Evolutionary conservation across 2,797 vertebrate species (phyloP).

Genomic region (Trichosurus vulpecula): DNA sequence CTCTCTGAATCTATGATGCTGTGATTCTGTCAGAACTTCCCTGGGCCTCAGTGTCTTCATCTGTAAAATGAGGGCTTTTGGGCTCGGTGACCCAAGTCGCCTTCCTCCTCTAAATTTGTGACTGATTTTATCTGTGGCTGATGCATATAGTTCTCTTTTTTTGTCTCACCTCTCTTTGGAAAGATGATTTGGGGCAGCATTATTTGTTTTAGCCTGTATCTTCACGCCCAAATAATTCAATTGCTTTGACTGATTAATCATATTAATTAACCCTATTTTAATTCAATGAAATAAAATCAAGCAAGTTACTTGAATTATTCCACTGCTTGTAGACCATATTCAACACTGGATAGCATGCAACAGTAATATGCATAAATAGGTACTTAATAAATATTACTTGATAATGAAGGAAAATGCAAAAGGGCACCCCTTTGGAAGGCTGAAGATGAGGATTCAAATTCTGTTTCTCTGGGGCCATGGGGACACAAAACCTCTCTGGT

Average conservation of each 20-base stretch:
- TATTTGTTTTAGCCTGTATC: conserved; percentile 17
- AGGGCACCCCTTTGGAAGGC: not conserved
- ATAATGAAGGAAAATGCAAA: not conserved
- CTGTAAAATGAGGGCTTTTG: not conserved
- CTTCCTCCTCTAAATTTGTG: not conserved
- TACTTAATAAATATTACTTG: not conserved
- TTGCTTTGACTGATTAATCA: conserved; percentile 19
- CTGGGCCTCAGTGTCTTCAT: not conserved
- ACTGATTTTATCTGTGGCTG: conserved; percentile 22
- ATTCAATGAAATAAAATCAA: conserved; percentile 32
- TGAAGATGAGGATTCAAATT: not conserved
- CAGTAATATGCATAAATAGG: too few relatives aligned
- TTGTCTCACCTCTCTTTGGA: conserved; percentile 4
- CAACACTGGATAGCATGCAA: not conserved
- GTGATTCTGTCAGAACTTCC: not conserved
- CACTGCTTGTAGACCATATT: not conserved
- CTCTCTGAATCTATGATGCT: not conserved
- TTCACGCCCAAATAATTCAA: conserved; percentile 27
- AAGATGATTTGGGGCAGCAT: conserved; percentile 19
- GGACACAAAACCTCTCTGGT: not conserved
- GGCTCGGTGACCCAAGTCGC: too few relatives aligned
- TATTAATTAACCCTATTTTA: not conserved
- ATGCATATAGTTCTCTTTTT: not conserved
- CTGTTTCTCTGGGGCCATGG: not conserved
- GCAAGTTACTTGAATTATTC: not conserved